These are phyloP conservation scores for Mantis religiosa DNA, from an alignment of 2,888 invertebrate genomes.

Conservation along the genomic window DNA sequence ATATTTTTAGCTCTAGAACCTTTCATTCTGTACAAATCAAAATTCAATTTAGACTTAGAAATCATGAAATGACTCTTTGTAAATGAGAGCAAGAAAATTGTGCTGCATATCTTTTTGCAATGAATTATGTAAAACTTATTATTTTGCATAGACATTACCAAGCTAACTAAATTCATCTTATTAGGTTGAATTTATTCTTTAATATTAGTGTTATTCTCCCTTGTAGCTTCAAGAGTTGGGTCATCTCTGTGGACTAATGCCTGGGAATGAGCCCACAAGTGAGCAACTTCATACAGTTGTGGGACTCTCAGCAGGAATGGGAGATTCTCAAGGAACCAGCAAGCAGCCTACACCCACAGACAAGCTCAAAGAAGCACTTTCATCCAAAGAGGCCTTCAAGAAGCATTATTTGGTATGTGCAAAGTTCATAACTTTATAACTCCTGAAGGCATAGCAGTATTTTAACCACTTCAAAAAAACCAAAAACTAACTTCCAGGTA, in stretches of 20 bases:
- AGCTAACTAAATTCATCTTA: too few relatives aligned
- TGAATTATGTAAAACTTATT: too few relatives aligned
- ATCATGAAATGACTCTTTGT: too few relatives aligned
- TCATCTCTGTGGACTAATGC: constrained; percentile 84
- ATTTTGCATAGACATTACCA: too few relatives aligned
- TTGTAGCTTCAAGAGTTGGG: constrained; percentile 76
- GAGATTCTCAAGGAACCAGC: constrained; percentile 58
- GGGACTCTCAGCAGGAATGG: constrained; percentile 86
- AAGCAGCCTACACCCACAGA: constrained; percentile 63
- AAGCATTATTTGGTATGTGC: constrained; percentile 72
- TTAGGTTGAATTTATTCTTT: neutral
- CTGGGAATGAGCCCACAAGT: constrained; percentile 75
- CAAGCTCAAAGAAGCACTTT: constrained; percentile 82
- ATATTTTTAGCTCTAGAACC: too few relatives aligned
- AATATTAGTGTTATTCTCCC: neutral
- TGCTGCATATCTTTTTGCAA: too few relatives aligned
- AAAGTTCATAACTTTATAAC: neutral
- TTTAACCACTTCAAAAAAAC: too few relatives aligned
- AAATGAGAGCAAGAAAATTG: too few relatives aligned
- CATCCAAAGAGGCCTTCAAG: constrained; percentile 83
- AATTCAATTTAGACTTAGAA: too few relatives aligned
- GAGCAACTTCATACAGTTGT: constrained; percentile 88
- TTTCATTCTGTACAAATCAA: too few relatives aligned
- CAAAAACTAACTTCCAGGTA: too few relatives aligned
- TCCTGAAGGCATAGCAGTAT: neutral